Conservation (phyloP, 2,113 vertebrate genomes). For the Megaceryle maxima region DNA sequence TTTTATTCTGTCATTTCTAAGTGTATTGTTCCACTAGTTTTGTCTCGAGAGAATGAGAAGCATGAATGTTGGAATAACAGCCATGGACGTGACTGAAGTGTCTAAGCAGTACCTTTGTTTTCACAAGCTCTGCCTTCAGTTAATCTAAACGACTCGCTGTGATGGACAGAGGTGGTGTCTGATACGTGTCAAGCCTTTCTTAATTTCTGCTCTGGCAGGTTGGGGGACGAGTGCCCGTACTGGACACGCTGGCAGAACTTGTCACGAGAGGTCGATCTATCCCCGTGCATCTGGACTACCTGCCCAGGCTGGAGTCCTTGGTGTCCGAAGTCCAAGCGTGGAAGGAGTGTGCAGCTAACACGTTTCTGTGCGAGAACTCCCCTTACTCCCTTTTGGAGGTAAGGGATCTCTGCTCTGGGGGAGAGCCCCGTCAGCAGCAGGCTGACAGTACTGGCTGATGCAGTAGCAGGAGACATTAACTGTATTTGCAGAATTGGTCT, state of each 20-base stretch:
- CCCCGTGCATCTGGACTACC: constrained; percentile 86
- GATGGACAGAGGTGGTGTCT: not conserved
- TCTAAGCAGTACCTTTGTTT: not conserved
- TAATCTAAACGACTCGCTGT: not conserved
- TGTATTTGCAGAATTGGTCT: not conserved
- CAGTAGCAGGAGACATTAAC: not conserved
- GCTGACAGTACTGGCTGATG: not conserved
- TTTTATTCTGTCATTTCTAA: not conserved
- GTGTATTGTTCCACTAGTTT: not conserved
- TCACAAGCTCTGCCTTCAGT: not conserved
- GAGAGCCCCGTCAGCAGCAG: rapidly evolving
- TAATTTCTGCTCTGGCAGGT: constrained; percentile 46
- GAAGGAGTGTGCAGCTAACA: constrained; percentile 86
- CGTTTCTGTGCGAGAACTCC: constrained; percentile 86
- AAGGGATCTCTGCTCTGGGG: not conserved
- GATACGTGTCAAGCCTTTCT: not conserved
- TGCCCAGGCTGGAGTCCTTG: constrained; percentile 85
- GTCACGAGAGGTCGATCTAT: constrained; percentile 85
- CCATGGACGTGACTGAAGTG: not conserved
- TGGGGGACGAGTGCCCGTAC: constrained; percentile 76
- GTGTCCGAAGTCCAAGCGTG: constrained; percentile 87
- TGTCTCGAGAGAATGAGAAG: not conserved
- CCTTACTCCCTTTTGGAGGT: constrained; percentile 88
- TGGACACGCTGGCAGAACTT: constrained; percentile 84
- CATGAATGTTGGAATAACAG: not conserved